Evolutionary conservation across 2,797 vertebrate genomes (phyloP), one percentile per base, ranked within the genome.

Genomic region (Bryconaethiops microstoma): DNA sequence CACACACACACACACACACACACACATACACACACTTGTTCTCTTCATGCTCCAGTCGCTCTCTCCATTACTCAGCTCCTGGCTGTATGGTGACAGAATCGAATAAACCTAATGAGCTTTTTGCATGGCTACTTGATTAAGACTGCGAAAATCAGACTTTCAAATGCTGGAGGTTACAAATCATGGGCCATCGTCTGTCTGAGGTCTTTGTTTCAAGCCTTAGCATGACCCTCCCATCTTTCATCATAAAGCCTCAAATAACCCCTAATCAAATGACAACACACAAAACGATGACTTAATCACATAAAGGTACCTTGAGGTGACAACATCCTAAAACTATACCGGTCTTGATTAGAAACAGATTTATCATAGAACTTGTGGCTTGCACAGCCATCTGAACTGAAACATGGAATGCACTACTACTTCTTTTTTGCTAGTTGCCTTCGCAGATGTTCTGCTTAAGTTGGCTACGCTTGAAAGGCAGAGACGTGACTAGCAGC

Each of bases 101-200:
- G 40, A 68, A 48, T n/a, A 45, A 57, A 19, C 52, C 76, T 78
- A 78, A 78, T 78, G 76, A 78, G 35, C 55, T 59, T 77, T 78
- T 45, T 45, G 65, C 65, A 48, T 78, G 52, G 35, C n/a, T 69
- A 68, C 65, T 78, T 78, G 76, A 78, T 78, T 60, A 78, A 48
- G 64, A 25, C 42, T 48, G n/a, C 45, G 35, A 21, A 57, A 55
- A 57, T 55, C 63, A 35, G 19, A 68, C 50, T 77, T 69, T 21
- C 50, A 42, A 45, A 57, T 29, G 35, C 64, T 21, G 17, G 40
- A 29, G 64, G 40, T 57, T 40, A 55, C 76, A 68, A 69, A 29
- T 17, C 55, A 25, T 23, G 16, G 67, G 13, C 17, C 60, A 13
- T n/a, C 23, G 39, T 13, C 63, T 74, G 4, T 39, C 62, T 17